Base-by-base conservation (phyloP, 2,888 invertebrate species). In the Hedychridium roseum region DNA sequence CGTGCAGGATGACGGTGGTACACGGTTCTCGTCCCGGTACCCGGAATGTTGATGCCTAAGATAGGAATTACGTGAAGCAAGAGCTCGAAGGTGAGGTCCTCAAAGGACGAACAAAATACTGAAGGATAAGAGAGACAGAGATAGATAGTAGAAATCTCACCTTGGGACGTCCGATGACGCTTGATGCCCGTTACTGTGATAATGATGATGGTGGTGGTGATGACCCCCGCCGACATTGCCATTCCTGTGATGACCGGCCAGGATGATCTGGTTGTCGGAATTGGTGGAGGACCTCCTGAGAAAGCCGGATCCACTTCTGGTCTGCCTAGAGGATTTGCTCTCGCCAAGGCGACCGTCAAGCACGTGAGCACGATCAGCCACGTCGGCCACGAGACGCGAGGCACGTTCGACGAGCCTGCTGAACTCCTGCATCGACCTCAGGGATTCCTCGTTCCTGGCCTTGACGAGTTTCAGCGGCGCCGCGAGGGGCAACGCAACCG, bases 401-500 rank as follows among this genome's bases (percentile, higher is more conserved):
- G 90, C 89, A 74, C 90, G 89, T 64, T 92, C 91, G 54, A 91
- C 85, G 72, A 92, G 82, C 71, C 91, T 84, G 50, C 86, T 86
- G 71, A 91, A 91, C 78, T 91, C 91, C 26, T 78, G 71, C 74
- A 81, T 74, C 37, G 73, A 68, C 74, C 87, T 86, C 39, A 92
- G 83, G 53, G 89, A 89, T 27, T 92, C 91, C 73, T 91, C 91
- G 74, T 93, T 93, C 73, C 89, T 85, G 58, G 91, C 89, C 64
- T 87, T 85, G 71, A 93, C 86, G 73, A 96, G 82, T 81, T 94
- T 93, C 16, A 96, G 81, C 28, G 92, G 91, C 1, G 92, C 92
- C 38, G 92, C 90, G 43, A 93, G 81, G 11, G 95, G 95, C 66
- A 96, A 83, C 41, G 92, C 89, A 47, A 93, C 86, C 58, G 94